Evolutionary conservation across 2,888 invertebrate species (phyloP), one percentile per base, ranked within the genome.

Genomic region (Drosophila pegasa): DNA sequence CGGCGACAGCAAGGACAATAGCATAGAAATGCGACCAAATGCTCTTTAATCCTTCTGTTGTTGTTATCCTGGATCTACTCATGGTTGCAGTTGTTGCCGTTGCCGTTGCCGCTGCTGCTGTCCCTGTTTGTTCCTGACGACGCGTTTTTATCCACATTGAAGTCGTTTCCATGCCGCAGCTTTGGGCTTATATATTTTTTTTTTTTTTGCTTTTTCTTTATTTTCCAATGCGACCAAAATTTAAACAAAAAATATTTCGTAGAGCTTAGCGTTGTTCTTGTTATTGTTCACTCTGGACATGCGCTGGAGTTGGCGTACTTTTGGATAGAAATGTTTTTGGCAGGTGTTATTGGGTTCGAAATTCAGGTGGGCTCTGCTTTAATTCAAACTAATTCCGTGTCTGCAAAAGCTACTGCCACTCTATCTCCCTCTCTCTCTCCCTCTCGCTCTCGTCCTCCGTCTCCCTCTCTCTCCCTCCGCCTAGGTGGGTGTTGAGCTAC

Each of bases 51-150:
- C 87, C 90, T 63, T 64, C 69, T 47, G 65, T 38, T 61, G 45
- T 54, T 64, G 58, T 37, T 55, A 48, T 57, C 56, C 56, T 65
- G 33, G 20, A 20, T 40, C 43, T 63, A 2, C 25, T 18, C 74
- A 55, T 74, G 35, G 48, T 18, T 68, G 66, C 58, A 51, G 40
- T 37, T 58, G 55, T 25, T 57, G 59, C 37, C 64, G 70, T 12
- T 76, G 70, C 61, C 74, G 66, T 16, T 51, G 31, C 1, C 9
- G 31, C 35, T 75, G 77, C 27, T 71, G 64, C 41, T 66, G 54
- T 62, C 77, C 68, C 62, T 40, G 47, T 57, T 63, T 80, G 74
- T 78, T 86, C 90, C 91, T 90, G 90, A 91, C 90, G 88, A 88
- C 80, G 78, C 89, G 89, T 78, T 85, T 81, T 80, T 63, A 64